A percentile compares a stretch with the other conserved stretches of the same genome.
phyloP scores from a whole-genome alignment of 1,140 invertebrate genomes.

The Zelostemma sp. region DNA sequence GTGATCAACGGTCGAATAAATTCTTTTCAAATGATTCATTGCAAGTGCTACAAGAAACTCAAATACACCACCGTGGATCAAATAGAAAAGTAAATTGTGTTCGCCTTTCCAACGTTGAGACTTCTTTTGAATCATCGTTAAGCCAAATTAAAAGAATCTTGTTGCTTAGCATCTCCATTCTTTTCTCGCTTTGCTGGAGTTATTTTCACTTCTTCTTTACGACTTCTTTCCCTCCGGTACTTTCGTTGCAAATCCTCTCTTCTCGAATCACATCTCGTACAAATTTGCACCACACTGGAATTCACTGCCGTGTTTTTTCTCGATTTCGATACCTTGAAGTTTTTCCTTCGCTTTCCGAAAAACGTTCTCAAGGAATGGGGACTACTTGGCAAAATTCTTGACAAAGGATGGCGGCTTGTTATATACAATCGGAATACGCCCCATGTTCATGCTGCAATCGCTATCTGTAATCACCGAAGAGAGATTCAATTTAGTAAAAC shows the following conservation, averaged over 20 bases:
- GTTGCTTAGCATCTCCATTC: conserved; percentile 17
- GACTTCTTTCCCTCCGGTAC: neutral
- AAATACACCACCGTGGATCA: conserved; percentile 44
- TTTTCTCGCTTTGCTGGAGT: conserved; percentile 7
- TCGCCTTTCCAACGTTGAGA: conserved; percentile 29
- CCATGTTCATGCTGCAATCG: conserved; percentile 42
- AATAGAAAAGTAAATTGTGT: conserved; percentile 51
- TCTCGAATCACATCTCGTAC: conserved; percentile 31
- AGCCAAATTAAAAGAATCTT: conserved; percentile 20
- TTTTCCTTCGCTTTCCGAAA: conserved; percentile 10
- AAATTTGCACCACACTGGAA: conserved; percentile 22
- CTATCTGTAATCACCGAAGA: conserved; percentile 55
- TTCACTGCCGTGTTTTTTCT: conserved; percentile 13
- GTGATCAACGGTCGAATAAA: conserved; percentile 16
- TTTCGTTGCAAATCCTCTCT: neutral
- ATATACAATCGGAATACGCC: conserved; percentile 38
- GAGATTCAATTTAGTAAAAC: conserved; percentile 37
- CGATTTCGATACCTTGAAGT: conserved; percentile 11
- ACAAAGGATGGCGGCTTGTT: conserved; percentile 34
- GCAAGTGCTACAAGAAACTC: conserved; percentile 30
- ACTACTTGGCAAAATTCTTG: conserved; percentile 29
- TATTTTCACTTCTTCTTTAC: conserved; percentile 2
- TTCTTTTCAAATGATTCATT: conserved; percentile 47
- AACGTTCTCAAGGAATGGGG: conserved; percentile 12
- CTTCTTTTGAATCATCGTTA: conserved; percentile 14